Conservation (phyloP, 2,888 invertebrate species). For the Alviniconcha strummeri region DNA sequence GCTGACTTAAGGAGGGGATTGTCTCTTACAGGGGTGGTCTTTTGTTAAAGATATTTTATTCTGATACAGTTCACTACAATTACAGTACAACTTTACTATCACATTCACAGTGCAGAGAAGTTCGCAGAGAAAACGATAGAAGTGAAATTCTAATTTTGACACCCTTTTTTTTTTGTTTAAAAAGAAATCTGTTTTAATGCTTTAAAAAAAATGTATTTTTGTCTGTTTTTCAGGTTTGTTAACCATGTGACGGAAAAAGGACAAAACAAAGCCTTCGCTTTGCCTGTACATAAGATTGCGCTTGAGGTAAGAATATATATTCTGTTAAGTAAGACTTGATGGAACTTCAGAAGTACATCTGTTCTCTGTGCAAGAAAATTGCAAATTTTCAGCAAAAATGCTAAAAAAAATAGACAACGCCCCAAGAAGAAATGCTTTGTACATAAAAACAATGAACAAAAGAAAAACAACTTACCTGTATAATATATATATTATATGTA, state of each 20-base stretch:
- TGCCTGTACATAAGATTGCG: constrained; percentile 54
- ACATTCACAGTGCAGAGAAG: neutral
- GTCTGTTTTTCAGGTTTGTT: constrained; percentile 58
- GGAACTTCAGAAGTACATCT: too few relatives aligned
- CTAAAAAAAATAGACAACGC: too few relatives aligned
- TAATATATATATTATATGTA: too few relatives aligned
- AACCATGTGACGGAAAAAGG: constrained; percentile 67
- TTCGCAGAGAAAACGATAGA: neutral
- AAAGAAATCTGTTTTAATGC: too few relatives aligned
- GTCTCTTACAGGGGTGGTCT: too few relatives aligned
- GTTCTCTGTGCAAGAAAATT: neutral
- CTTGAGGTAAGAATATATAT: constrained; percentile 41
- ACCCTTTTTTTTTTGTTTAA: too few relatives aligned
- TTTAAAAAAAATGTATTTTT: neutral
- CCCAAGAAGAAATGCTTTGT: neutral
- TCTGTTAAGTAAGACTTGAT: neutral
- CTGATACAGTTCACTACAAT: too few relatives aligned
- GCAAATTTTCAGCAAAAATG: too few relatives aligned
- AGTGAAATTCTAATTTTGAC: neutral
- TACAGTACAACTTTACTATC: neutral
- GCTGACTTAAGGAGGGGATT: too few relatives aligned
- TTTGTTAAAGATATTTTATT: too few relatives aligned
- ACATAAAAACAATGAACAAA: neutral
- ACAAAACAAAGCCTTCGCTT: constrained; percentile 50
- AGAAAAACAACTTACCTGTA: neutral